phyloP scores from a whole-genome alignment of 2,797 vertebrate species.

The Mus caroli region DNA sequence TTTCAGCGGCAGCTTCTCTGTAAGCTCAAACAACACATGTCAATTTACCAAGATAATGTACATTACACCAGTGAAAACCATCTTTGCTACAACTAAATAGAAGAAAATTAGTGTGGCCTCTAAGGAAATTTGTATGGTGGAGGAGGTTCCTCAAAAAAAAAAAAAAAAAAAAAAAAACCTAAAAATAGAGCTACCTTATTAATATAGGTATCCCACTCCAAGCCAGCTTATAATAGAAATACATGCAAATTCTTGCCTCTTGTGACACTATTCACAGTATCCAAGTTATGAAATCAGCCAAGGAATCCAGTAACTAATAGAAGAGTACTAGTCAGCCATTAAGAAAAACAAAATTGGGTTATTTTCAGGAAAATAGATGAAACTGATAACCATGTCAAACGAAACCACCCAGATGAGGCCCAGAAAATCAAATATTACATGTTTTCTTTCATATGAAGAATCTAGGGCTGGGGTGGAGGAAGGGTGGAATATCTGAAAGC shows the following conservation, averaged over 20 bases:
- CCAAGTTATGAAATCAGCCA: neutral
- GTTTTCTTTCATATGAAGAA: neutral
- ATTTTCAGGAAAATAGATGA: neutral
- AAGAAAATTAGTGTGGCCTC: neutral
- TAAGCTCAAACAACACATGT: neutral
- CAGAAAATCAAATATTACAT: neutral
- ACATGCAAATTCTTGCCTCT: neutral
- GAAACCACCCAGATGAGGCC: neutral
- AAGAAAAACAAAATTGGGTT: neutral
- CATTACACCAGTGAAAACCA: neutral
- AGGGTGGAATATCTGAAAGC: neutral
- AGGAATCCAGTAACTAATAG: neutral
- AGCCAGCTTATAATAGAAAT: neutral
- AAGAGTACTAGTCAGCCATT: neutral
- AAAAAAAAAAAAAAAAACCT: neutral
- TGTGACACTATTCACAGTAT: neutral
- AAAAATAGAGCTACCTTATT: neutral
- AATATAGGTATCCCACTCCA: neutral
- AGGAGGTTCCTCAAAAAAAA: neutral
- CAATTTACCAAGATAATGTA: neutral
- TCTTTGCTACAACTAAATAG: neutral
- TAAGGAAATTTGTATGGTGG: neutral
- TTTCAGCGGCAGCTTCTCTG: neutral
- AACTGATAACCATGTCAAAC: neutral
- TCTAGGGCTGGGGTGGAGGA: neutral